Evolutionary conservation across 2,113 vertebrate species (phyloP).

Genomic region (Notiomystis cincta): DNA sequence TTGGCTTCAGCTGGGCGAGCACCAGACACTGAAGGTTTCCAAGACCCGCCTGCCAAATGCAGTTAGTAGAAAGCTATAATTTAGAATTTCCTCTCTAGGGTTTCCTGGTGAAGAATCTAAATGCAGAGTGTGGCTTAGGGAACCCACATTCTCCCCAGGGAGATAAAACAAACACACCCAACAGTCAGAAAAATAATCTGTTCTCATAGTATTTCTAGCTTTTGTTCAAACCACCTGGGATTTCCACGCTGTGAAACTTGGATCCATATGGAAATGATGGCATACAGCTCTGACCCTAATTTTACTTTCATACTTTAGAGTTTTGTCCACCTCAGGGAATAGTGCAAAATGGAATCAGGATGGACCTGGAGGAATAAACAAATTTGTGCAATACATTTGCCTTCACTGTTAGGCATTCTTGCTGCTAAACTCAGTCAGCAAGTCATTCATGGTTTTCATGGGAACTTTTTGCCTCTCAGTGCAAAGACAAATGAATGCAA

Average conservation of each 20-base stretch:
- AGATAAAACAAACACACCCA: constrained; percentile 11
- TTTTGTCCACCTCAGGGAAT: neutral
- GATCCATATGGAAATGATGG: neutral
- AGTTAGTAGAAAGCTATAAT: neutral
- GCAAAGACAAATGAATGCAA: constrained; percentile 7
- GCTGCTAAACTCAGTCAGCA: neutral
- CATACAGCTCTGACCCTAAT: neutral
- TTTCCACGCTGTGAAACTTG: constrained; percentile 2
- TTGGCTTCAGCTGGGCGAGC: neutral
- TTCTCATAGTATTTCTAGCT: neutral
- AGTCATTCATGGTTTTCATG: neutral
- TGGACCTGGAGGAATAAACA: neutral
- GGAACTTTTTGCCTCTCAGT: constrained; percentile 14
- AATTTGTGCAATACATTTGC: neutral
- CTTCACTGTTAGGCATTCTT: neutral
- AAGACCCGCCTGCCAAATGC: neutral
- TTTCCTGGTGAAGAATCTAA: constrained; percentile 15
- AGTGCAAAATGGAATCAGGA: neutral
- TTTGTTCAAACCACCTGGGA: constrained; percentile 7
- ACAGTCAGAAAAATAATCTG: neutral
- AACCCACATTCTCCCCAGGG: constrained; percentile 19
- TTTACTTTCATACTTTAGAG: neutral
- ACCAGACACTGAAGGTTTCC: neutral
- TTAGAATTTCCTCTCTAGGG: constrained; percentile 27
- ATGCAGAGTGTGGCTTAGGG: neutral